Conservation (phyloP, 2,888 invertebrate species). For the Junonia oenone region DNA sequence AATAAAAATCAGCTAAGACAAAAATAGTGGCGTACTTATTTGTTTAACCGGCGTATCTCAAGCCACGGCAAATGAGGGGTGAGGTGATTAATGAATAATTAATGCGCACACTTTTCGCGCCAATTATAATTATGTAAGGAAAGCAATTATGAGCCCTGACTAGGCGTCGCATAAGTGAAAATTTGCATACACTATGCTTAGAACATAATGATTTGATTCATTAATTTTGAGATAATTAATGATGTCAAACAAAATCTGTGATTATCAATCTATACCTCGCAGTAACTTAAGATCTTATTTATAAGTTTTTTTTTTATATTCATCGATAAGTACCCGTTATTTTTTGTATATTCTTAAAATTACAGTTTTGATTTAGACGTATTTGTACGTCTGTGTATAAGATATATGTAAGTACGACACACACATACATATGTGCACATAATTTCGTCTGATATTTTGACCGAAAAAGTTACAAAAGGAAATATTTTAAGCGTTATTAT, state of each 20-base stretch:
- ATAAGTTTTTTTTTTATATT: too few relatives aligned
- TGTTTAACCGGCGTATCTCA: slow-evolving; percentile 66
- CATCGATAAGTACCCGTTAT: too few relatives aligned
- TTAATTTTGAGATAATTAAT: slow-evolving; percentile 14
- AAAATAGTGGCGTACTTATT: slow-evolving; percentile 54
- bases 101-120: slow-evolving; percentile 67
- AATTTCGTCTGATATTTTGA: too few relatives aligned
- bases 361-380: too few relatives aligned
- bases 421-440: too few relatives aligned
- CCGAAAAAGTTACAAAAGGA: too few relatives aligned
- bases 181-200: slow-evolving; percentile 33
- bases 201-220: slow-evolving; percentile 11
- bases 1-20: slow-evolving; percentile 56
- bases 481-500: neutral
- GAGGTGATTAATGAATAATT: slow-evolving; percentile 71
- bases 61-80: slow-evolving; percentile 64
- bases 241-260: neutral
- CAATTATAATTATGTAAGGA: slow-evolving; percentile 74
- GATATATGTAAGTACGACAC: too few relatives aligned
- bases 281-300: neutral
- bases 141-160: slow-evolving; percentile 53
- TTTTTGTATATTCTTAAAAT: too few relatives aligned
- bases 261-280: neutral
- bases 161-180: slow-evolving; percentile 33
- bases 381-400: too few relatives aligned